Evolutionary conservation across 2,113 vertebrate species (phyloP).

Genomic region (Spea bombifrons): DNA sequence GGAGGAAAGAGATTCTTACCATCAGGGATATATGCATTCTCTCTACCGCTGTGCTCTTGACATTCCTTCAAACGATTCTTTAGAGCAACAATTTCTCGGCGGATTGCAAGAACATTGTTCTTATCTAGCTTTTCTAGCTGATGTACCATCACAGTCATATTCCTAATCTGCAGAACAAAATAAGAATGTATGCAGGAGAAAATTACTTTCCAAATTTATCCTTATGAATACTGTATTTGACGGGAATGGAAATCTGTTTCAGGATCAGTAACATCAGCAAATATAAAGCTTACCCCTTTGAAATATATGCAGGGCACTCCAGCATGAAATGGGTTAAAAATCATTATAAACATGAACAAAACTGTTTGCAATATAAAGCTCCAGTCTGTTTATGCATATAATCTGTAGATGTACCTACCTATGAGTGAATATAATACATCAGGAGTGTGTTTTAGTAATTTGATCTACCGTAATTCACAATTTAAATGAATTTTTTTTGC

Average conservation of each 20-base stretch:
- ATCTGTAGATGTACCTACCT: too few relatives aligned
- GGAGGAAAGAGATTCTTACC: constrained; percentile 31
- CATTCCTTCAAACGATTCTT: constrained; percentile 69
- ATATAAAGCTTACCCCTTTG: background rate
- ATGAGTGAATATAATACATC: too few relatives aligned
- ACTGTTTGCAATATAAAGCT: background rate
- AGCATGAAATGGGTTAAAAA: constrained; percentile 18
- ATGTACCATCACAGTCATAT: constrained; percentile 68
- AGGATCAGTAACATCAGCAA: background rate
- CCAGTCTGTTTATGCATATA: background rate
- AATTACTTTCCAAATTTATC: constrained; percentile 42
- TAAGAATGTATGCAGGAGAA: constrained; percentile 20
- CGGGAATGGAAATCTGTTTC: constrained; percentile 8
- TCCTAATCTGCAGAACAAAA: constrained; percentile 61
- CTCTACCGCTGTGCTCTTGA: constrained; percentile 51
- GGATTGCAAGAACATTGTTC: constrained; percentile 66
- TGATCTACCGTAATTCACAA: too few relatives aligned
- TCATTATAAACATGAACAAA: background rate
- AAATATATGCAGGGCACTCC: background rate
- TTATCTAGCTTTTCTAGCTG: constrained; percentile 66
- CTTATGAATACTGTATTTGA: constrained; percentile 11
- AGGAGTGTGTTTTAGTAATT: too few relatives aligned
- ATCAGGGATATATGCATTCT: constrained; percentile 42
- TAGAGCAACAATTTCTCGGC: constrained; percentile 64
- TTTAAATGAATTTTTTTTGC: too few relatives aligned